These are phyloP conservation scores for Oreotrochilus melanogaster DNA, from an alignment of 2,113 vertebrate species.

Conservation along the genomic window DNA sequence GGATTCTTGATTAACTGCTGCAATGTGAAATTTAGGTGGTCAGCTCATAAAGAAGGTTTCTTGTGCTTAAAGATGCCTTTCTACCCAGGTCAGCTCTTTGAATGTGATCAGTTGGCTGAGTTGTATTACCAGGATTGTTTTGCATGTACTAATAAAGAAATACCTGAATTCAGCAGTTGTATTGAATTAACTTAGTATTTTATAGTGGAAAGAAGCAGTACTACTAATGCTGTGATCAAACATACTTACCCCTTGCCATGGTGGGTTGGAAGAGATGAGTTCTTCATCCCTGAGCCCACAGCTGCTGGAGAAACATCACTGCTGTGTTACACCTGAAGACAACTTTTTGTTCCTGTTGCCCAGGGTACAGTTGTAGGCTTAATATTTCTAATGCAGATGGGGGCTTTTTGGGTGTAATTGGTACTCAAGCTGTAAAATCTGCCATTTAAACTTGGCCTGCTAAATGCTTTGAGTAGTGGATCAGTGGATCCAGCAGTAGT, in stretches of 20 bases:
- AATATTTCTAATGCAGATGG: background rate
- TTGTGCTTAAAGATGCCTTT: background rate
- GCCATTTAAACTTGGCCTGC: background rate
- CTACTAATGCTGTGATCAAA: background rate
- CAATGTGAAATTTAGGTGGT: background rate
- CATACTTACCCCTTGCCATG: background rate
- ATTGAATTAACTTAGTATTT: background rate
- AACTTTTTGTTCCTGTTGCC: background rate
- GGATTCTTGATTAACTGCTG: background rate
- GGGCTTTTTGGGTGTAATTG: background rate
- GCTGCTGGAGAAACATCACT: background rate
- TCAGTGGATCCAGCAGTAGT: no score
- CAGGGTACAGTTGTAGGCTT: background rate
- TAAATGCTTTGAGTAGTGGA: background rate
- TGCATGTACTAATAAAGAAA: background rate
- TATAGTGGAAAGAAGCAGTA: background rate
- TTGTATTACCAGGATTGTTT: background rate
- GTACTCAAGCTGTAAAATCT: background rate
- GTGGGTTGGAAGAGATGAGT: background rate
- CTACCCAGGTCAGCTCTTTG: background rate
- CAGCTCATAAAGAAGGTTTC: background rate
- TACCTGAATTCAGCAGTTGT: background rate
- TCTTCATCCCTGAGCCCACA: background rate
- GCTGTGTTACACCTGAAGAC: background rate
- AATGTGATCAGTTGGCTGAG: fast-evolving